phyloP scores from a whole-genome alignment of 92 coral and sea anemone species.

The Bergia puertoricense region DNA sequence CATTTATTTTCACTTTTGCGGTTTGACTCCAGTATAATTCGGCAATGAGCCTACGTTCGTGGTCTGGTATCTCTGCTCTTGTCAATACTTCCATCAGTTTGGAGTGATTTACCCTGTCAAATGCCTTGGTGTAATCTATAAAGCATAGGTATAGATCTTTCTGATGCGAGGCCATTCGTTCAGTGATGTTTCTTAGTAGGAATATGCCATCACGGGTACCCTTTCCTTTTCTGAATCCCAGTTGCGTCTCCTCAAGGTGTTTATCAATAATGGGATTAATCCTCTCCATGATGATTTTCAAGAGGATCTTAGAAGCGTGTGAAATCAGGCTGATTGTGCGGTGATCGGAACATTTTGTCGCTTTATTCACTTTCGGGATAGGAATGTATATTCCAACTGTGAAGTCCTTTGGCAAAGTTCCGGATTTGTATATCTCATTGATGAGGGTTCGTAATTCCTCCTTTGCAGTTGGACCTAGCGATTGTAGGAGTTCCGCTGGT shows the following conservation, averaged over 20 bases:
- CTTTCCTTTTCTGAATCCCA: constrained; percentile 38
- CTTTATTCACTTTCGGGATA: not conserved
- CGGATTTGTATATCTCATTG: not conserved
- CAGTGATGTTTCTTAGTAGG: constrained; percentile 13
- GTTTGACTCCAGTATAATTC: not conserved
- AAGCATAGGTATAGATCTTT: constrained; percentile 20
- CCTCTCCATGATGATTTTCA: constrained; percentile 7
- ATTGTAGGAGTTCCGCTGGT: not conserved
- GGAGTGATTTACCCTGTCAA: constrained; percentile 30
- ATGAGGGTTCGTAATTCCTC: not conserved
- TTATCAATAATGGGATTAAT: constrained; percentile 19
- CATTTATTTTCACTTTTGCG: not conserved
- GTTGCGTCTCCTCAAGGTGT: not conserved
- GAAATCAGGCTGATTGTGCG: not conserved
- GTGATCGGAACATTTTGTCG: not conserved
- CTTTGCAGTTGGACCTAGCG: not conserved
- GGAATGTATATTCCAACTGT: not conserved
- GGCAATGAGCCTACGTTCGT: not conserved
- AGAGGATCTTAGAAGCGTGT: constrained; percentile 12
- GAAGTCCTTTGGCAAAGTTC: not conserved
- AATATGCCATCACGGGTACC: not conserved
- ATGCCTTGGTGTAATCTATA: constrained; percentile 25
- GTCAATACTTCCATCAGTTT: constrained; percentile 18
- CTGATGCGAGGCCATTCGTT: not conserved
- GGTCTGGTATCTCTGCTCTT: not conserved